Conservation (phyloP, 2,797 vertebrate genomes). For the Halcyon chelicuti region DNA sequence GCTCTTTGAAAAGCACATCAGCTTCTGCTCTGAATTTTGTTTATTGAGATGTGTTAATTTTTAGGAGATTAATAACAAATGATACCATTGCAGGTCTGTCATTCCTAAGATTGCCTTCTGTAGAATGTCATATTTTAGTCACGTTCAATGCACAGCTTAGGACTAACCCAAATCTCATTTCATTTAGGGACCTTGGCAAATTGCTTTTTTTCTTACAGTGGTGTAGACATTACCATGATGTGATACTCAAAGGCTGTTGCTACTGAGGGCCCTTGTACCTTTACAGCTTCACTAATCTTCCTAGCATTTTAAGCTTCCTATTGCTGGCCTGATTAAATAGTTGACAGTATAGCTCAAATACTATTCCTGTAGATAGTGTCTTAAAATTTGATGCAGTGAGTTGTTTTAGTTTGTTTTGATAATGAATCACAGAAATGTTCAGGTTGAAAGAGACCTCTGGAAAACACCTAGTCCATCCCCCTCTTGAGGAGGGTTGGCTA, state of each 20-base stretch:
- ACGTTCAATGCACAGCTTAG: not conserved
- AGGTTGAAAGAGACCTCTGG: not conserved
- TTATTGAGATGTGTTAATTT: not conserved
- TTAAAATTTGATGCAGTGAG: not conserved
- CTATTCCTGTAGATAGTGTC: not conserved
- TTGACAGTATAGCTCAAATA: not conserved
- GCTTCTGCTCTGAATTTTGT: not conserved
- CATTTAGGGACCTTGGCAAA: not conserved
- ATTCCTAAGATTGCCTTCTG: not conserved
- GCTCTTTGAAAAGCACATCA: not conserved
- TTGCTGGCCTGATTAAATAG: not conserved
- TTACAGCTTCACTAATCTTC: not conserved
- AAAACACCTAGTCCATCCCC: not conserved
- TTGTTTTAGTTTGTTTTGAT: not conserved
- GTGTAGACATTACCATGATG: not conserved
- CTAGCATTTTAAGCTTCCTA: not conserved
- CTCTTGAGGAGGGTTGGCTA: fast-evolving
- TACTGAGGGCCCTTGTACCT: not conserved
- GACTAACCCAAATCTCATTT: not conserved
- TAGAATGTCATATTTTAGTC: not conserved
- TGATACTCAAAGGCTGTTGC: not conserved
- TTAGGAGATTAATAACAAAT: not conserved
- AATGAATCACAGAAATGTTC: fast-evolving
- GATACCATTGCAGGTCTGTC: not conserved
- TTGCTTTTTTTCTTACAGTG: not conserved